Evolutionary conservation across 1,140 invertebrate species (phyloP).

Genomic region (Heliconius hewitsoni): DNA sequence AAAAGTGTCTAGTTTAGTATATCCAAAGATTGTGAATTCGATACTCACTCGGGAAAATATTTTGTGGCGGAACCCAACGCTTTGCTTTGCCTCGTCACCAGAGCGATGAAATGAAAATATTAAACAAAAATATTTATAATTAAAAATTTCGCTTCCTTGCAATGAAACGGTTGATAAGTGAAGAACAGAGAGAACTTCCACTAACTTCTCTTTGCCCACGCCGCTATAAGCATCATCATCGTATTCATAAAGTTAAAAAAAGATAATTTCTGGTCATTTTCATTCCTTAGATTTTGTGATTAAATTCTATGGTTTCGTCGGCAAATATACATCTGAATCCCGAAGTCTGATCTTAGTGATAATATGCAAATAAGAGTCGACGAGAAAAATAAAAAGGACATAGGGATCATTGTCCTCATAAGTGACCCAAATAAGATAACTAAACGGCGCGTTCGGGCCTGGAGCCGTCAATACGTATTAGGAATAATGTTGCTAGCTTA

Average conservation of each 20-base stretch:
- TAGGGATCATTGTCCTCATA: slow-evolving; percentile 66
- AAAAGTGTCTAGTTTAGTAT: too few species aligned
- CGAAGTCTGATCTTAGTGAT: slow-evolving; percentile 65
- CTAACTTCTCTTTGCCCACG: neutral
- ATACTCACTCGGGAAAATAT: neutral
- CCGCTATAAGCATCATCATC: neutral
- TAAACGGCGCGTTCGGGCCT: slow-evolving; percentile 56
- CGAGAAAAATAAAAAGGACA: slow-evolving; percentile 74
- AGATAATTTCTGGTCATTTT: slow-evolving; percentile 34
- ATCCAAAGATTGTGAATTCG: neutral
- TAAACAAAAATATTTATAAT: too few species aligned
- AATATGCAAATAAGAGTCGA: slow-evolving; percentile 71
- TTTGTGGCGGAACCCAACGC: too few species aligned
- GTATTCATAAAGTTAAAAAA: neutral
- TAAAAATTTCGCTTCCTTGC: too few species aligned
- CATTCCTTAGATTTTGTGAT: slow-evolving; percentile 53
- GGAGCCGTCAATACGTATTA: slow-evolving; percentile 72
- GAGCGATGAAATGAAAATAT: too few species aligned
- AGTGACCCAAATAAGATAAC: slow-evolving; percentile 77
- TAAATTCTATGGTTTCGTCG: slow-evolving; percentile 65
- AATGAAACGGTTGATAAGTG: too few species aligned
- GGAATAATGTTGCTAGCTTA: slow-evolving; percentile 69
- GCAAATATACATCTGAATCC: slow-evolving; percentile 71
- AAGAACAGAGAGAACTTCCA: too few species aligned
- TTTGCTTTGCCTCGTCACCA: too few species aligned